Evolutionary conservation across 2,113 vertebrate species (phyloP).

Genomic region (Cyprinodon tularosa): DNA sequence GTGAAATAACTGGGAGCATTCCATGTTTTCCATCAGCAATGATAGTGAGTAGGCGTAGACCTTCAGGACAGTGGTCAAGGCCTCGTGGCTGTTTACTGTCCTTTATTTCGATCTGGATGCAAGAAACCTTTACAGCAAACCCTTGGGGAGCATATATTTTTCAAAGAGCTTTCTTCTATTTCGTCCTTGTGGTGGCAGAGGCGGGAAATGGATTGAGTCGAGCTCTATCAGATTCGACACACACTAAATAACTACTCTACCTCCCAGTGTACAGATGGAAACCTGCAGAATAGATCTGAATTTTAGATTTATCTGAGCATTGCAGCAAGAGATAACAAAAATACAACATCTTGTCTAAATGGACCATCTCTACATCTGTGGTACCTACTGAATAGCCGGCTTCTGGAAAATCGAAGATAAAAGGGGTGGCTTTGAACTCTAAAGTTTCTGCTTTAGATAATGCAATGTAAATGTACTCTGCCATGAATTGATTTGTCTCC

Average conservation of each 20-base stretch:
- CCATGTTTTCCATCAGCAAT: conserved; percentile 34
- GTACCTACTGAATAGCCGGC: conserved; percentile 12
- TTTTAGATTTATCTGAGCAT: conserved; percentile 31
- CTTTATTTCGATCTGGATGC: conserved; percentile 43
- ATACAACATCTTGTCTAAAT: conserved; percentile 21
- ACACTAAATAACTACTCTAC: conserved; percentile 12
- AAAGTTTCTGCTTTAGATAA: not conserved
- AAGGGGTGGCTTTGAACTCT: not conserved
- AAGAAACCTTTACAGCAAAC: conserved; percentile 22
- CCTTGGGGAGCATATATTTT: conserved; percentile 4
- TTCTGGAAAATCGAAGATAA: conserved; percentile 13
- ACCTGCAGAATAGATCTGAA: conserved; percentile 33
- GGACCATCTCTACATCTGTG: conserved; percentile 7
- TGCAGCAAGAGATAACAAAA: conserved; percentile 28
- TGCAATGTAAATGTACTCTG: conserved; percentile 33
- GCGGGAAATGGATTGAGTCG: conserved; percentile 1
- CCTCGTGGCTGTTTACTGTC: conserved; percentile 5
- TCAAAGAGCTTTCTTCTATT: conserved; percentile 7
- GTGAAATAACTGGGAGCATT: conserved; percentile 28
- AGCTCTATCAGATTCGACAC: conserved; percentile 22
- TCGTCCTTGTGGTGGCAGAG: not conserved
- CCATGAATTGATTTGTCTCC: conserved; percentile 39
- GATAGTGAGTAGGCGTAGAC: conserved; percentile 56
- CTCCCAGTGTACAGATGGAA: conserved; percentile 3
- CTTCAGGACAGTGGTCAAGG: conserved; percentile 46